A percentile compares a stretch with the other conserved stretches of the same genome.
Evolutionary conservation across 2,113 vertebrate genomes (phyloP).

Genomic region (Ellobius talpinus): DNA sequence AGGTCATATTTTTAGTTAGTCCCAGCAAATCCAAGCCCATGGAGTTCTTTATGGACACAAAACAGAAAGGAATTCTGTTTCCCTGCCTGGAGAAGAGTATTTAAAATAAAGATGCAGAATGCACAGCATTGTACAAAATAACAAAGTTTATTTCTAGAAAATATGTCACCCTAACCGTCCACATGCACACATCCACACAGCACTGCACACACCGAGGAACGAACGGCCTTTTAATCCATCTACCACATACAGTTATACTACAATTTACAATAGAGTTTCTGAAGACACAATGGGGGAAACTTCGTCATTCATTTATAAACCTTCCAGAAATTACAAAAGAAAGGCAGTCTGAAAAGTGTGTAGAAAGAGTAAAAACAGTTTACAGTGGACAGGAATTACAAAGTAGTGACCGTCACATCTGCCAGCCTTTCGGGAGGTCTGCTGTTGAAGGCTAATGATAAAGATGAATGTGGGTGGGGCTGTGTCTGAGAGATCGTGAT

Average conservation of each 20-base stretch:
- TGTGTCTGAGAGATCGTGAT: neutral
- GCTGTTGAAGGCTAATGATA: slow-evolving; percentile 72
- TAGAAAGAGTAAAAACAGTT: slow-evolving; percentile 99
- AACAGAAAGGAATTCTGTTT: neutral
- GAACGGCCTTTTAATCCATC: slow-evolving; percentile 89
- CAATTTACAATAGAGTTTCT: slow-evolving; percentile 91
- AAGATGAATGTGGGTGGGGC: neutral
- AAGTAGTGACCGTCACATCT: slow-evolving; percentile 92
- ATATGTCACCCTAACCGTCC: slow-evolving; percentile 91
- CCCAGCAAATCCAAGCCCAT: fast-evolving
- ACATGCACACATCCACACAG: slow-evolving; percentile 97
- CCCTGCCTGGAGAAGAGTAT: neutral
- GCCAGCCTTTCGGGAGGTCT: slow-evolving; percentile 71
- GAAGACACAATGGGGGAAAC: slow-evolving; percentile 96
- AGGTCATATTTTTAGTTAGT: neutral
- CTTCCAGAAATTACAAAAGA: slow-evolving; percentile 96
- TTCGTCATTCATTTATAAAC: slow-evolving; percentile 91
- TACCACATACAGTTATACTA: slow-evolving; percentile 93
- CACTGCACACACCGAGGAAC: slow-evolving; percentile 91
- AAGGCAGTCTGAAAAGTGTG: slow-evolving; percentile 99
- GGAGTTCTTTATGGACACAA: fast-evolving
- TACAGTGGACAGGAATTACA: slow-evolving; percentile 99
- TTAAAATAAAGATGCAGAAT: neutral
- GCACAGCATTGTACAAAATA: slow-evolving; percentile 93
- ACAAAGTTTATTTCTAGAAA: slow-evolving; percentile 97